Percentiles rank a stretch among this genome's conserved stretches.
These are phyloP conservation scores for Erpornis zantholeuca DNA, from an alignment of 2,113 vertebrate genomes.

Conservation along the genomic window DNA sequence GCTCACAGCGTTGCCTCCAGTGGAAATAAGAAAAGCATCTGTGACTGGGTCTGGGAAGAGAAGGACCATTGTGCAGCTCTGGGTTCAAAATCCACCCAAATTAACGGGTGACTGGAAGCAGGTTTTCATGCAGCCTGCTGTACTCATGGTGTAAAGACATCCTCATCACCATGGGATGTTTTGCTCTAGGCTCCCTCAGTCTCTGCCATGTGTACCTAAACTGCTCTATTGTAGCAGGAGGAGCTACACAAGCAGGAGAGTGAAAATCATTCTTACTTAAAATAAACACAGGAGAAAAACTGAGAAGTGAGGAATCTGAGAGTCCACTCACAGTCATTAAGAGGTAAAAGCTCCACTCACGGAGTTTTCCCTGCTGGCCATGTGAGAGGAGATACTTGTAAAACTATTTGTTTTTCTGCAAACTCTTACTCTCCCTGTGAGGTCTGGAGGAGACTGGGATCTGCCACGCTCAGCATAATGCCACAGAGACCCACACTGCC, in stretches of 20 bases:
- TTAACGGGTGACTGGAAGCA: neutral
- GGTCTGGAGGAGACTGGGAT: conserved; percentile 20
- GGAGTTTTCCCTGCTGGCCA: neutral
- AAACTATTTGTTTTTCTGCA: conserved; percentile 11
- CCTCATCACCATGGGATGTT: neutral
- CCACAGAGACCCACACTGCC: neutral
- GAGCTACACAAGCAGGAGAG: neutral
- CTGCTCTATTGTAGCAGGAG: neutral
- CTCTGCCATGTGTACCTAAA: neutral
- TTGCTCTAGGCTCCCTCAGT: neutral
- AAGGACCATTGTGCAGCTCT: neutral
- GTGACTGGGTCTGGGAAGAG: neutral
- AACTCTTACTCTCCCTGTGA: conserved; percentile 14
- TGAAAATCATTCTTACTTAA: neutral
- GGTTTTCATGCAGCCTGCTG: neutral
- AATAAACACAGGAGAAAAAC: conserved; percentile 31
- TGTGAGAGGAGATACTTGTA: neutral
- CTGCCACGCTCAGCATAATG: fast-evolving
- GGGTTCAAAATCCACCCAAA: neutral
- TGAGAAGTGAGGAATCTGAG: neutral
- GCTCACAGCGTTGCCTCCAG: neutral
- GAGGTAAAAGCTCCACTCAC: neutral
- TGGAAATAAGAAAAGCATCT: neutral
- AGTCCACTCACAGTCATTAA: neutral
- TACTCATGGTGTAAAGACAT: neutral